Conservation (phyloP, 2,113 vertebrate genomes). For the Nerophis lumbriciformis region DNA sequence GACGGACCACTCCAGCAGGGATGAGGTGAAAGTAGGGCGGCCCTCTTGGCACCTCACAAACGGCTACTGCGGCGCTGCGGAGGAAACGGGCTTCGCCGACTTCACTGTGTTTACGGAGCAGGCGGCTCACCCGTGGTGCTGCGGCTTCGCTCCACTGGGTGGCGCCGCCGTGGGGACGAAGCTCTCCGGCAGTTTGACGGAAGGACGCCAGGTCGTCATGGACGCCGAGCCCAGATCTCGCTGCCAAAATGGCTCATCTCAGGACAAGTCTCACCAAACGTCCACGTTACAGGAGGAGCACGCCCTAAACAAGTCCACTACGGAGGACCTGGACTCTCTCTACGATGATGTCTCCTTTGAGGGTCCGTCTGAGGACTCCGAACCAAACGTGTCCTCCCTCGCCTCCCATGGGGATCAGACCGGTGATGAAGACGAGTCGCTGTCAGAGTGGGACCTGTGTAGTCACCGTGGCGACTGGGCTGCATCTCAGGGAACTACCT, state of each 20-base stretch:
- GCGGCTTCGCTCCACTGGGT: conserved; percentile 38
- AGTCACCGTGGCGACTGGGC: conserved; percentile 23
- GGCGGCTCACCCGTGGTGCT: conserved; percentile 51
- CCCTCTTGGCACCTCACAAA: conserved; percentile 76
- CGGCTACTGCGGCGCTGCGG: conserved; percentile 68
- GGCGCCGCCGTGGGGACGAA: conserved; percentile 51
- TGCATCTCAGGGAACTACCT: conserved; percentile 58
- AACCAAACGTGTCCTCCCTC: conserved; percentile 49
- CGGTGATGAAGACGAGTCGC: conserved; percentile 62
- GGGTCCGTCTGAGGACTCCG: conserved; percentile 64
- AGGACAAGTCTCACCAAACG: conserved; percentile 31
- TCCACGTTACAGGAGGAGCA: conserved; percentile 6
- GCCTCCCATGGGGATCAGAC: conserved; percentile 36
- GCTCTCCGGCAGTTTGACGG: conserved; percentile 41
- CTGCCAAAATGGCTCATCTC: conserved; percentile 24
- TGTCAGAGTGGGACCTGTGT: conserved; percentile 35
- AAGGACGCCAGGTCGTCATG: conserved; percentile 16
- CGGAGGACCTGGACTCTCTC: conserved; percentile 58
- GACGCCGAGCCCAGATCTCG: conserved; percentile 52
- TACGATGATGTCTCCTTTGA: conserved; percentile 47
- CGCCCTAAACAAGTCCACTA: conserved; percentile 16
- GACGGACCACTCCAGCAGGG: conserved; percentile 45
- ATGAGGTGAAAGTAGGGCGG: not conserved
- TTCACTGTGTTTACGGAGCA: conserved; percentile 77
- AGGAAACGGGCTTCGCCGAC: conserved; percentile 79